Conservation (phyloP, 2,888 invertebrate genomes). For the Boloria selene region DNA sequence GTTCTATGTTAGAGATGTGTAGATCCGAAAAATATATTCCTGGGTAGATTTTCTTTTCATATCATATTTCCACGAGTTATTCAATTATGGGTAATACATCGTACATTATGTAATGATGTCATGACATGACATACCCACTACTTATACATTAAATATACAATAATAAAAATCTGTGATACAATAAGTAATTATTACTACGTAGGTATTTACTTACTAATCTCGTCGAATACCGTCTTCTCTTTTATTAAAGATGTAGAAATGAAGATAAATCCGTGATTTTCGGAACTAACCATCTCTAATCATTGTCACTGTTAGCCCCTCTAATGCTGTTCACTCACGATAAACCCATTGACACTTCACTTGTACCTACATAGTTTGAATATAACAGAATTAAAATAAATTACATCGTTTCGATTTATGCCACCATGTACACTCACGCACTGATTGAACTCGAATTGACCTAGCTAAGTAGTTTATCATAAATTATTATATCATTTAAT, state of each 20-base stretch:
- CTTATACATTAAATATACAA: too few species aligned
- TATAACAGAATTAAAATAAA: background rate
- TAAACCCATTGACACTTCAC: conserved; percentile 8
- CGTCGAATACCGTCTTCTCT: background rate
- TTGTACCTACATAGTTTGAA: background rate
- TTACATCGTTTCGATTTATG: conserved; percentile 6
- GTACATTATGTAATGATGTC: too few species aligned
- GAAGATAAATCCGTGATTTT: conserved; percentile 3
- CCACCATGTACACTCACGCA: conserved; percentile 20
- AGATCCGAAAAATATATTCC: background rate
- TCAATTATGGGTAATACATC: background rate
- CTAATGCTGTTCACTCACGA: background rate
- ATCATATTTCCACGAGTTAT: background rate
- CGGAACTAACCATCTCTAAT: conserved; percentile 19
- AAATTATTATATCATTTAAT: conserved; percentile 26
- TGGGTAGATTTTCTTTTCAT: background rate
- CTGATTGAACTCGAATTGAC: conserved; percentile 29
- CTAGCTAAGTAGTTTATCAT: conserved; percentile 37
- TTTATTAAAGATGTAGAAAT: conserved; percentile 3
- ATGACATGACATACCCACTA: too few species aligned
- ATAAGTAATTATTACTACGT: too few species aligned
- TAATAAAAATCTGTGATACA: too few species aligned
- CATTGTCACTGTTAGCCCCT: conserved; percentile 4
- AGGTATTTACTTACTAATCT: conserved; percentile 5
- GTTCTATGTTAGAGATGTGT: conserved; percentile 7